Evolutionary conservation across 1,140 invertebrate genomes (phyloP).

Genomic region (Drosophila serrata): DNA sequence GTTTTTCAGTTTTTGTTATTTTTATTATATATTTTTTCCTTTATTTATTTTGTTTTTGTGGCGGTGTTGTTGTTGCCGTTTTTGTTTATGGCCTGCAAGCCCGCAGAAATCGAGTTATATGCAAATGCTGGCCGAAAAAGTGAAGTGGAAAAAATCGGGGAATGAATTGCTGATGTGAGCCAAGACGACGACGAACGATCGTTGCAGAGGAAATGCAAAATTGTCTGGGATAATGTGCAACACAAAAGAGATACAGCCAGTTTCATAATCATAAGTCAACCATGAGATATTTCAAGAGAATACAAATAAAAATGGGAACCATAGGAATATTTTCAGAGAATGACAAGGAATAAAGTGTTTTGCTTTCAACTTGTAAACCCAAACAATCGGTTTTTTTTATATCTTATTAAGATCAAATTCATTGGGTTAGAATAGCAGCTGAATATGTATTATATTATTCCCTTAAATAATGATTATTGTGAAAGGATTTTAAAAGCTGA

Average conservation of each 20-base stretch:
- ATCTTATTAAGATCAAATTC: too few relatives aligned
- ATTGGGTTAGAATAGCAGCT: too few relatives aligned
- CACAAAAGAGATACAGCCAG: slow-evolving; percentile 9
- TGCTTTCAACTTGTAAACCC: too few relatives aligned
- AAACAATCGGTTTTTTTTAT: too few relatives aligned
- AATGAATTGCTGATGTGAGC: slow-evolving; percentile 45
- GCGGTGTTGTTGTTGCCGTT: slow-evolving; percentile 6
- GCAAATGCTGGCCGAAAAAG: slow-evolving; percentile 62
- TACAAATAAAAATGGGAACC: background rate
- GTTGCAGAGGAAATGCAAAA: slow-evolving; percentile 27
- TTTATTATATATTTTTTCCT: slow-evolving; percentile 17
- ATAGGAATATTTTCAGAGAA: too few relatives aligned
- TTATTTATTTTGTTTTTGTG: slow-evolving; percentile 3
- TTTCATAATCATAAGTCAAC: slow-evolving; percentile 6
- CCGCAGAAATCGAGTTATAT: slow-evolving; percentile 55
- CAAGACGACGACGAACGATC: slow-evolving; percentile 8
- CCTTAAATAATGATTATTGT: too few relatives aligned
- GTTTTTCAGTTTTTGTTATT: slow-evolving; percentile 36
- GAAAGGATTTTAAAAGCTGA: fast-evolving
- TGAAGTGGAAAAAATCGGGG: slow-evolving; percentile 58
- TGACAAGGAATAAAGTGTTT: too few relatives aligned
- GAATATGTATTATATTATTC: background rate
- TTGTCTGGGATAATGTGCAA: slow-evolving; percentile 24
- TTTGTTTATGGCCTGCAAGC: slow-evolving; percentile 33
- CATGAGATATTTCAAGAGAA: background rate